These are phyloP conservation scores for Mus pahari DNA, from an alignment of 2,113 vertebrate genomes.

Conservation along the genomic window DNA sequence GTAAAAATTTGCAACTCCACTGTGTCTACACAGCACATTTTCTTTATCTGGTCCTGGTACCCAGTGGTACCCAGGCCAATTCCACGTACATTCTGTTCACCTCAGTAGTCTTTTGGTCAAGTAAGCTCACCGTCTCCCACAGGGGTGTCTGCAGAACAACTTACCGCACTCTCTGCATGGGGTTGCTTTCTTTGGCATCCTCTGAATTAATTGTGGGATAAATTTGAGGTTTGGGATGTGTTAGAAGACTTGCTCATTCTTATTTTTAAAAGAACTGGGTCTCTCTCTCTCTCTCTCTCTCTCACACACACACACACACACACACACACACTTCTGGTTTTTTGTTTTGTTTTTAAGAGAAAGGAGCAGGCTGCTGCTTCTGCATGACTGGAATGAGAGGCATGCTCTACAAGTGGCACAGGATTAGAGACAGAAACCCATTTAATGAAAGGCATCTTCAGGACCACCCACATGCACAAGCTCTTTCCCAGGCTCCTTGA, in stretches of 20 bases:
- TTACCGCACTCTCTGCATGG: background rate
- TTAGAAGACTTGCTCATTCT: background rate
- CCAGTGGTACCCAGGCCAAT: background rate
- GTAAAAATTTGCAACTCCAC: background rate
- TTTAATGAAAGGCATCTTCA: background rate
- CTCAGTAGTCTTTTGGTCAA: background rate
- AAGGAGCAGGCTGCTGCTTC: background rate
- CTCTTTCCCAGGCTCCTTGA: background rate
- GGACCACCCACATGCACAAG: background rate
- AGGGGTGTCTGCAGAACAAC: background rate
- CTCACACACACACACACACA: background rate
- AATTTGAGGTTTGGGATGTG: background rate
- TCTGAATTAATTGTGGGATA: background rate
- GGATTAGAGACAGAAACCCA: background rate
- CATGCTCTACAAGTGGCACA: background rate
- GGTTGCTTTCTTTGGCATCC: background rate
- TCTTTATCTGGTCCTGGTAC: too few relatives aligned
- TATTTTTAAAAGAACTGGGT: background rate
- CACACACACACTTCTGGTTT: background rate
- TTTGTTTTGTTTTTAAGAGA: constrained; percentile 18
- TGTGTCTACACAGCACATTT: background rate
- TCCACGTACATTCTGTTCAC: too few relatives aligned
- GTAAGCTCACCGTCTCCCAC: background rate
- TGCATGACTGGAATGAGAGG: background rate
- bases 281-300: background rate